Conservation (phyloP, 92 coral and sea anemone genomes). For the Siderastrea radians region DNA sequence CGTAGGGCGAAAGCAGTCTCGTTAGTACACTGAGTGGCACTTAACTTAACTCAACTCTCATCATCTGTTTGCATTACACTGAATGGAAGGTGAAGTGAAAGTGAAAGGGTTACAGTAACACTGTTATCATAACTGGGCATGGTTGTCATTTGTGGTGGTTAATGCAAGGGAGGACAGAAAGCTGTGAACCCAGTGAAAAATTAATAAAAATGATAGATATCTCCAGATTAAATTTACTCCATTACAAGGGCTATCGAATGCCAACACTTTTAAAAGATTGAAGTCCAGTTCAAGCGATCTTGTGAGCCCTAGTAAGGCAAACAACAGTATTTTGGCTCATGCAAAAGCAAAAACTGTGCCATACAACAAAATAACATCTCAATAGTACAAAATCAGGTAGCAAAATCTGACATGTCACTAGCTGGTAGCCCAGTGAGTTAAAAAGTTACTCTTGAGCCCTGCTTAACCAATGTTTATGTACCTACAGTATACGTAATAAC, state of each 20-base stretch:
- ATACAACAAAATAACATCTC: not conserved
- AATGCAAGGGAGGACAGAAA: not conserved
- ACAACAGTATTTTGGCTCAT: conserved; percentile 10
- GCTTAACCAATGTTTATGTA: conserved; percentile 17
- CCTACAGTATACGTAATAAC: not conserved
- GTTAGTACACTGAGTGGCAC: conserved; percentile 6
- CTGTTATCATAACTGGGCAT: not conserved
- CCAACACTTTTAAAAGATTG: not conserved
- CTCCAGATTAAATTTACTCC: conserved; percentile 4
- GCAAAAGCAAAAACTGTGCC: conserved; percentile 8
- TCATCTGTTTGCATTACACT: not conserved
- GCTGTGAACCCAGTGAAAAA: not conserved
- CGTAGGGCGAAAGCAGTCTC: conserved; percentile 20
- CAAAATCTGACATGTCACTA: conserved; percentile 19
- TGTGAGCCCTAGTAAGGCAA: conserved; percentile 3
- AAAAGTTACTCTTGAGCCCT: conserved; percentile 8
- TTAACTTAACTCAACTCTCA: not conserved
- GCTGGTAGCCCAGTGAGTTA: conserved; percentile 16
- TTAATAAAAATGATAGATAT: not conserved
- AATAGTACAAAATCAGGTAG: conserved; percentile 8
- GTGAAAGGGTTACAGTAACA: not conserved
- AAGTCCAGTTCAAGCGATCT: not conserved
- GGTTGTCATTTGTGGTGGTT: not conserved
- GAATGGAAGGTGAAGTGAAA: not conserved
- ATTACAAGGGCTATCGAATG: conserved; percentile 3